Evolutionary conservation across 2,888 invertebrate species (phyloP).

Genomic region (Pseudococcus jackbeardsleyi): DNA sequence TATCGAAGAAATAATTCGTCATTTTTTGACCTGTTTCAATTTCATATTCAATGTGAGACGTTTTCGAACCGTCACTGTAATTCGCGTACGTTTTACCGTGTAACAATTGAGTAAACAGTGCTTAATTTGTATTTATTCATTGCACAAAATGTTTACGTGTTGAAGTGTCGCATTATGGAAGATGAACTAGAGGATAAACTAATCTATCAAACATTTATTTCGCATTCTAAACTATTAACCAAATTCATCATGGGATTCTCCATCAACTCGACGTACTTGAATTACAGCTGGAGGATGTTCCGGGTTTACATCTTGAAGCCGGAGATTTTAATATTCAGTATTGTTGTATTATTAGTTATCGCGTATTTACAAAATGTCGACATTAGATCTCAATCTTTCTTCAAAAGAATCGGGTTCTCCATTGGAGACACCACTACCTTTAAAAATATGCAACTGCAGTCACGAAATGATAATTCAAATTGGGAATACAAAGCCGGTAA

Average conservation of each 20-base stretch:
- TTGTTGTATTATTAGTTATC: conserved; percentile 79
- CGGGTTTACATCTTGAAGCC: conserved; percentile 84
- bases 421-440: conserved; percentile 63
- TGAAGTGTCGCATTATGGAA: conserved; percentile 76
- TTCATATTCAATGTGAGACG: conserved; percentile 30
- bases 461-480: conserved; percentile 71
- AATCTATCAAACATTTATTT: conserved; percentile 87
- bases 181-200: conserved; percentile 92
- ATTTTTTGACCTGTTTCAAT: conserved; percentile 47
- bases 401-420: conserved; percentile 66
- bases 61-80: conserved; percentile 4
- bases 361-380: conserved; percentile 88
- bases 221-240: conserved; percentile 88
- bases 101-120: conserved; percentile 42
- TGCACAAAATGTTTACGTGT: conserved; percentile 43
- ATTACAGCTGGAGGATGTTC: conserved; percentile 84
- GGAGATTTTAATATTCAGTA: conserved; percentile 82
- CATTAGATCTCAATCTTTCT: conserved; percentile 74
- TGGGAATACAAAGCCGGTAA: conserved; percentile 85
- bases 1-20: conserved; percentile 2
- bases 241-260: conserved; percentile 84
- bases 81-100: background rate
- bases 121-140: conserved; percentile 24
- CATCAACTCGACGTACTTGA: conserved; percentile 79
- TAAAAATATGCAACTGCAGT: conserved; percentile 67